Conservation (phyloP, 2,888 invertebrate species). For the Oscheius sp. region DNA sequence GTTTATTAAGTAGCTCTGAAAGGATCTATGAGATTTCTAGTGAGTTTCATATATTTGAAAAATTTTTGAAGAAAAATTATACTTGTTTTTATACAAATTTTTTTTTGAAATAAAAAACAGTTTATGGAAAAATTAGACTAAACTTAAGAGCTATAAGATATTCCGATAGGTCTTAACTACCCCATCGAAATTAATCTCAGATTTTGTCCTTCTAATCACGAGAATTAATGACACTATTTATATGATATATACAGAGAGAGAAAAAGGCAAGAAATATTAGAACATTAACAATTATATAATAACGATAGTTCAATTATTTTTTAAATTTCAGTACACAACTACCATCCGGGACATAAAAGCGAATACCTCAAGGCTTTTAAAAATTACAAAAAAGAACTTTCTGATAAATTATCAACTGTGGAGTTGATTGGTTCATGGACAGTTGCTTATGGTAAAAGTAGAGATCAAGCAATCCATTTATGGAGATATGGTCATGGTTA, state of each 20-base stretch:
- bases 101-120: no score
- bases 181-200: no score
- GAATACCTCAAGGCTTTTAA: constrained; percentile 62
- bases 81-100: no score
- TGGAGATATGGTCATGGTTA: constrained; percentile 94
- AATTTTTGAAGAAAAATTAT: no score
- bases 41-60: constrained; percentile 59
- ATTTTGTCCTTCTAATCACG: no score
- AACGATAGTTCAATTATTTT: neutral
- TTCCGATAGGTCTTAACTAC: no score
- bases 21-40: constrained; percentile 91
- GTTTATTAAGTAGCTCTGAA: constrained; percentile 94
- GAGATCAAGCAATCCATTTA: constrained; percentile 93
- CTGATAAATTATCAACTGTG: constrained; percentile 51
- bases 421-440: constrained; percentile 93
- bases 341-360: constrained; percentile 58
- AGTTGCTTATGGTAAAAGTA: constrained; percentile 85
- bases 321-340: constrained; percentile 67
- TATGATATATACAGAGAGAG: neutral
- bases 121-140: no score
- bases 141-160: no score
- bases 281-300: no score
- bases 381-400: constrained; percentile 56
- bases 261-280: no score
- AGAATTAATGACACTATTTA: no score